Evolutionary conservation across 2,888 invertebrate species (phyloP), one percentile per base, ranked within the genome.

Genomic region (Rhabditoides inermis): DNA sequence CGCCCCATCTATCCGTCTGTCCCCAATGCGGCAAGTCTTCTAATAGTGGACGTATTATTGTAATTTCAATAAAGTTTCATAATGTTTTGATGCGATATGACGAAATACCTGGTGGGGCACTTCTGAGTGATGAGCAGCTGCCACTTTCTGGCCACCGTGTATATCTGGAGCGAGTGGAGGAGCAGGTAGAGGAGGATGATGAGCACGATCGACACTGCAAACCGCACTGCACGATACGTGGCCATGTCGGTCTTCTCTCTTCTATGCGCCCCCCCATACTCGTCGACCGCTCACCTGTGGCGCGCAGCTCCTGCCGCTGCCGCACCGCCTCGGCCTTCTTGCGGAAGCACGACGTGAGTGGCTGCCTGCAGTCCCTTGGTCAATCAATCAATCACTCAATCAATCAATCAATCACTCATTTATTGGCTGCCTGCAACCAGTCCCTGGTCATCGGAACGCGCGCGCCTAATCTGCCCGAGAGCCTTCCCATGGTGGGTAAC

Each of bases 171-270:
- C 1, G 70, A 66, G 51, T 74, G 74, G 39, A 74, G 68, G n/a
- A 65, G 51, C 32, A 74, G 60, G 50, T 75, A 72, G 48, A 74
- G 58, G n/a, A 72, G 45, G 47, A 74, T 75, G 46, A 74, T 74
- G 23, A 71, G 51, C 5, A 73, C 64, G 22, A 74, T 74, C 2
- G 69, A 71, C 45, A 75, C 55, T 4, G 69, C 68, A 22, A 70
- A 69, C 12, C 68, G 58, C 15, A 66, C 27, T 32, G 45, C 51
- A 27, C 37, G 45, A 20, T 32, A 23, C 18, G n/a, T n/a, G n/a
- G n/a, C n/a, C n/a, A n/a, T n/a, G n/a, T n/a, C n/a, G n/a, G n/a
- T n/a, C n/a, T n/a, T n/a, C n/a, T n/a, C n/a, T n/a, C n/a, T n/a
- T n/a, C n/a, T n/a, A n/a, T n/a, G n/a, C n/a, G n/a, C n/a, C n/a